Conservation (phyloP, 2,797 vertebrate species). For the Scleropages formosus region DNA sequence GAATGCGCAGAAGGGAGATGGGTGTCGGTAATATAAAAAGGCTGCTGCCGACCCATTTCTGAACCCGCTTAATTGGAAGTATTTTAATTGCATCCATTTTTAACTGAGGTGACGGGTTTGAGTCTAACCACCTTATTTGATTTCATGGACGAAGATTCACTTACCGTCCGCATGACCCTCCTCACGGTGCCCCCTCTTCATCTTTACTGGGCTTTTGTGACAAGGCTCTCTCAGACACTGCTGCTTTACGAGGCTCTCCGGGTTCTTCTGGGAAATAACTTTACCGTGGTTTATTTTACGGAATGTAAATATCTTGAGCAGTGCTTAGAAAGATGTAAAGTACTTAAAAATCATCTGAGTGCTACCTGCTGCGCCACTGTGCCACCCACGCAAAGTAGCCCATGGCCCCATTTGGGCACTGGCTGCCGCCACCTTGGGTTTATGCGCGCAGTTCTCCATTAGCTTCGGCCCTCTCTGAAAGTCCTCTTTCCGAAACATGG, state of each 20-base stretch:
- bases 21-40: constrained; percentile 18
- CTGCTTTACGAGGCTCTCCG: background rate
- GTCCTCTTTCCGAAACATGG: background rate
- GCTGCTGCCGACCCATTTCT: constrained; percentile 23
- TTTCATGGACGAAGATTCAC: constrained; percentile 4
- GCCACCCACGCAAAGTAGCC: background rate
- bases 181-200: constrained; percentile 13
- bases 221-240: background rate
- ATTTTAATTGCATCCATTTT: constrained; percentile 25
- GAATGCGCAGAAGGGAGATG: background rate
- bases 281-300: background rate
- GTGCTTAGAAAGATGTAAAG: too few species aligned
- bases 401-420: constrained; percentile 14
- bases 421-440: too few species aligned
- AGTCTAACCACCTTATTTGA: constrained; percentile 21
- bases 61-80: constrained; percentile 23
- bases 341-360: too few species aligned
- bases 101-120: constrained; percentile 20
- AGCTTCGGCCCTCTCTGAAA: background rate
- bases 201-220: constrained; percentile 18
- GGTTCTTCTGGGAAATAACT: background rate
- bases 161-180: background rate
- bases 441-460: constrained; percentile 1
- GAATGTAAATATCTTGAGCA: background rate
- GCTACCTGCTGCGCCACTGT: too few species aligned